These are phyloP conservation scores for Colaptes auratus DNA, from an alignment of 2,113 vertebrate species.

Conservation along the genomic window DNA sequence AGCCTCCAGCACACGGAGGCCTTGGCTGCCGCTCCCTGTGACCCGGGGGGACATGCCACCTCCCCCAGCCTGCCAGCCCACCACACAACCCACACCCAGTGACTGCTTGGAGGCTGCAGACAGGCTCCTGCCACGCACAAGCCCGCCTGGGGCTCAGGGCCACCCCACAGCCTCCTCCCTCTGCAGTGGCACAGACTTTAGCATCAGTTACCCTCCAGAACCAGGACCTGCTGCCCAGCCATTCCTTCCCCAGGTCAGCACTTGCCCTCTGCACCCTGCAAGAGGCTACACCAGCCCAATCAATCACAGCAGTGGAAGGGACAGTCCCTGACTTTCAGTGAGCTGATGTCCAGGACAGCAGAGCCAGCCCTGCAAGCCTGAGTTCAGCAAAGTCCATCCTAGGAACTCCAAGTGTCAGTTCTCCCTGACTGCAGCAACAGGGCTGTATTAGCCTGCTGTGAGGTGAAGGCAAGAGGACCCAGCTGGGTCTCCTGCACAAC, in stretches of 20 bases:
- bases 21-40: rapidly evolving
- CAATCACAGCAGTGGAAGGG: neutral
- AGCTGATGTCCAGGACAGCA: neutral
- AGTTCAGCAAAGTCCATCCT: neutral
- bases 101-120: neutral
- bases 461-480: neutral
- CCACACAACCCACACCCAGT: neutral
- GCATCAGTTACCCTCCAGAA: neutral
- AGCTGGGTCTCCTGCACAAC: neutral
- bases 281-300: neutral
- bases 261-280: neutral
- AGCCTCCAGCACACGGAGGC: neutral
- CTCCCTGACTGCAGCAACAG: neutral
- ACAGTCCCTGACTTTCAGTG: neutral
- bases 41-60: neutral
- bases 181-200: neutral
- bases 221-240: neutral
- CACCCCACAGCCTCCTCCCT: neutral
- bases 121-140: rapidly evolving
- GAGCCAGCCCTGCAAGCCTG: neutral
- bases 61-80: neutral
- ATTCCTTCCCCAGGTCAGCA: neutral
- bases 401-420: neutral
- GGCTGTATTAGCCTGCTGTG: neutral
- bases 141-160: neutral